Evolutionary conservation across 2,113 vertebrate species (phyloP).

Genomic region (Mus musculus): GRCm39 chr17:80063001-80063500

Average conservation of each 20-base stretch:
- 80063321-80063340: neutral
- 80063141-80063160: neutral
- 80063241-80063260: neutral
- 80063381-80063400: neutral
- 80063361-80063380: neutral
- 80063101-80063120: neutral
- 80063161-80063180: conserved; percentile 23
- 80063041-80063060: neutral
- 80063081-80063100: neutral
- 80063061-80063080: neutral
- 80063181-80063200: neutral
- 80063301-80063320: neutral
- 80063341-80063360: neutral
- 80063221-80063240: neutral
- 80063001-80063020: neutral
- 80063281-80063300: neutral
- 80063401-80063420: neutral
- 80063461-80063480: neutral
- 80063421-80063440: neutral
- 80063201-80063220: neutral
- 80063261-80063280: neutral
- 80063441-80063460: no score
- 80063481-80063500: neutral
- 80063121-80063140: neutral
- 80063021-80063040: neutral